Evolutionary conservation across 2,113 vertebrate species (phyloP), one percentile per base, ranked within the genome.

Genomic region (Lophochroa leadbeateri): DNA sequence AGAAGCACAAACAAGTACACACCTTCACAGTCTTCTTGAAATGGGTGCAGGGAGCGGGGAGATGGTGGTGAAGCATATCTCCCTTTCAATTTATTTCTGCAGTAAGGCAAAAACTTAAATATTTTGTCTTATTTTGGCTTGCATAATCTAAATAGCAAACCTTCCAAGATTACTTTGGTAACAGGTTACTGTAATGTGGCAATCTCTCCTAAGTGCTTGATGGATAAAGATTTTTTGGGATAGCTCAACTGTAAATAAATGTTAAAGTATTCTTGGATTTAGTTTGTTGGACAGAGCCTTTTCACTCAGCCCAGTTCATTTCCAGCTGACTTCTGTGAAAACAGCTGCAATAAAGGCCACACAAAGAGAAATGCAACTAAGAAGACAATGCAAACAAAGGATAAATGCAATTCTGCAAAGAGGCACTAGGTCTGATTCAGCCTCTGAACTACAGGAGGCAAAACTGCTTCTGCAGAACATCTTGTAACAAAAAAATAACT

Each of bases 21-120:
- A 46, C 5, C 23, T 55, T 28, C 21, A 49, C 4, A 27, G 41
- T 8, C 70, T 80, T 37, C 24, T 47, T 79, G 20, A 92, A 88
- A 44, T 16, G 5, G 7, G 14, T 11, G 8, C 4, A 14, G 2
- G 7, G 29, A 2, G 7, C 25, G 7, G 44, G 50, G 23, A 27
- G 52, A 53, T 11, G 52, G 29, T 31, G 18, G 10, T 25, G 35
- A 80, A 55, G 13, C 9, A 23, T 17, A 71, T 19, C 15, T 63
- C 27, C 20, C 13, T 72, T 83, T 77, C 53, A 71, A 10, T 15
- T 0, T 21, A 55, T 55, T 57, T 72, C 29, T 64, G 64, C 35
- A 27, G 13, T 14, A 77, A 75, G 10, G 19, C 27, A 80, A 49
- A 75, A 93, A 35, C 20, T 21, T 46, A 41, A 3, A 1, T 27